Evolutionary conservation across 2,113 vertebrate species (phyloP).

Genomic region (Cacatua alba): DNA sequence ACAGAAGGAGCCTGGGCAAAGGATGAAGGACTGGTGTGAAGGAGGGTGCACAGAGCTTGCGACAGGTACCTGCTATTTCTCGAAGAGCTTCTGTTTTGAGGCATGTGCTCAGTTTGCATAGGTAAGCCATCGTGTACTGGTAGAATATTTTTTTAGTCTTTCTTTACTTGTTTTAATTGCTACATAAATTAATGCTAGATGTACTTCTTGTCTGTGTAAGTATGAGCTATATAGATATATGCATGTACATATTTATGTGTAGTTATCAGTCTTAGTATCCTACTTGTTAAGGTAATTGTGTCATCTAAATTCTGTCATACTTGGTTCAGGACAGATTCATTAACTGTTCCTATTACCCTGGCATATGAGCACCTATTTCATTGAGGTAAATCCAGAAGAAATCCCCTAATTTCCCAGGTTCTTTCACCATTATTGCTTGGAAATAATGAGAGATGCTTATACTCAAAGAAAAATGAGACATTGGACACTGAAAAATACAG

Average conservation of each 20-base stretch:
- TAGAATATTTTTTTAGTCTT: not conserved
- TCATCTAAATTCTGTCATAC: not conserved
- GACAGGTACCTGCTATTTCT: not conserved
- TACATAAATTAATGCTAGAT: not conserved
- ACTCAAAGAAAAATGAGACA: not conserved
- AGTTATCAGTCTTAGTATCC: not conserved
- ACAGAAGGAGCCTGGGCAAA: not conserved
- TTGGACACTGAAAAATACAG: not conserved
- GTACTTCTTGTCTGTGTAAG: not conserved
- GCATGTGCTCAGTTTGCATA: not conserved
- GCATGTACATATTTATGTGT: not conserved
- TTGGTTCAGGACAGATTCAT: not conserved
- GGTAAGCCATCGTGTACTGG: not conserved
- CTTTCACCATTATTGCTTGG: not conserved
- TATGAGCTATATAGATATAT: not conserved
- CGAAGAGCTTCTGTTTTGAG: not conserved
- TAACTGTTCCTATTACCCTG: not conserved
- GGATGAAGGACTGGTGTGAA: not conserved
- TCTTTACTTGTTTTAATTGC: not conserved
- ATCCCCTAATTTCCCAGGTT: not conserved
- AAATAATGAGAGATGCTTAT: not conserved
- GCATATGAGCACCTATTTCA: not conserved
- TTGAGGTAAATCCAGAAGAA: not conserved
- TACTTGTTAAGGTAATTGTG: not conserved
- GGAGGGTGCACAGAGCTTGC: accelerated